Evolutionary conservation across 92 coral and sea anemone species (phyloP), one percentile per base, ranked within the genome.

Genomic region (Muricea muricata): DNA sequence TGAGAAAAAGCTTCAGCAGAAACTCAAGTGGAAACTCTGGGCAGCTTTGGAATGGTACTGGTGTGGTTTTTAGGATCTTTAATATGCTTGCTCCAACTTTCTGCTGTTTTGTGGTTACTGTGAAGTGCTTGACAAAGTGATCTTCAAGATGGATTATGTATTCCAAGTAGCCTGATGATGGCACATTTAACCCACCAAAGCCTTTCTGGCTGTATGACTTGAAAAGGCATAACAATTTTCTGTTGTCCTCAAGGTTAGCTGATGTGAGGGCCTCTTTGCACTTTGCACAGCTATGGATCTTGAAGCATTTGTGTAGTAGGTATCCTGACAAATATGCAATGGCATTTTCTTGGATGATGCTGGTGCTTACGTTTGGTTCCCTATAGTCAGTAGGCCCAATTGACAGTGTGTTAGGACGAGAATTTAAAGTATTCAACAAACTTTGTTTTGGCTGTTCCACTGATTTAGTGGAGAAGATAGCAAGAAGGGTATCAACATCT

Each of bases 1-100:
- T 15, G 10, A 77, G 8, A 68, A 32, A 70, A 21, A 70, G 31
- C 52, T 70, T 70, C 54, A 35, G 77, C 48, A 32, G n/a, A 35
- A 0, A 70, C 6, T 70, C 77, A 35, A 35, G 37, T 1, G 50
- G 52, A 41, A 70, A 70, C 23, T 70, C 31, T 15, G 6, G n/a
- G 40, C 48, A 70, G 50, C 48, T 15, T 37, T 34, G 7, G 23
- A 70, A 35, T 6, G 77, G 3, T 1, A 35, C 21, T 13, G 77
- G 77, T 6, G n/a, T 35, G 26, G 3, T 0, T 18, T 70, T 70
- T 13, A 46, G 4, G 28, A 7, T 46, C 42, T 34, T 2, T 4
- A 32, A 35, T 9, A 17, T 65, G 17, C 31, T 31, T 1, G 17
- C 39, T 17, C 42, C 42, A n/a, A 70, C 20, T 20, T 13, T 8